Base-by-base conservation (phyloP, 2,888 invertebrate species). In the Mimachlamys varia region DNA sequence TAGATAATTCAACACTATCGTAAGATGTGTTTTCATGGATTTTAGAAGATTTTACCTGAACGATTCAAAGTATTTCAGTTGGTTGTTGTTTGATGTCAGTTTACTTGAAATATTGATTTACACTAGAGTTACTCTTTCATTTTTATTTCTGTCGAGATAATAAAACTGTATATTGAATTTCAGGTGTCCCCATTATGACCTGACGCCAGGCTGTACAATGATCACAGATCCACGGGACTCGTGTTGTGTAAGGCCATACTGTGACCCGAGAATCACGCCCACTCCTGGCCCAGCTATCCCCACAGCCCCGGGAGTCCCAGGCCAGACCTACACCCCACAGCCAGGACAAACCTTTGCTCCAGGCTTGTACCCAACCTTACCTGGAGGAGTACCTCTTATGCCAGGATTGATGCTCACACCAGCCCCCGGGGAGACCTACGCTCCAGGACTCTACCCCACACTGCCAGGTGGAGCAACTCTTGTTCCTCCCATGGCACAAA, bases 161-260 rank as follows among this genome's bases (percentile, higher is more conserved):
- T 5, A 53, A 53, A 53, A 53, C 13, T 2, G 10, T 17, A 55
- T 2, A 19, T 19, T 58, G 3, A n/a, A 7, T 58, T 58, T 22
- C 91, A 94, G 94, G 87, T 94, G 94, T 76, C 92, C 90, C 55
- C 93, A 92, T 49, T 94, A 93, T 90, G 92, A 93, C 88, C 87
- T 92, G 87, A 93, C 93, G 19, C 88, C 91, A n/a, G 92, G 90
- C 27, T 94, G 94, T 87, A 90, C 91, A 44, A 89, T 93, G 90
- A 93, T 92, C 22, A 93, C 93, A 17, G 93, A 93, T 87, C 94
- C 94, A 15, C 89, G 93, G 88, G 94, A 94, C 58, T 87, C 93
- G 2, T 94, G 94, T 89, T 94, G 94, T 87, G 92, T 93, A 88
- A 91, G 93, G n/a, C 94, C 94, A 49, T 91, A 91, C 44, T 94